These are phyloP conservation scores for Brienomyrus longianalis DNA, from an alignment of 2,113 vertebrate species.

Conservation along the genomic window DNA sequence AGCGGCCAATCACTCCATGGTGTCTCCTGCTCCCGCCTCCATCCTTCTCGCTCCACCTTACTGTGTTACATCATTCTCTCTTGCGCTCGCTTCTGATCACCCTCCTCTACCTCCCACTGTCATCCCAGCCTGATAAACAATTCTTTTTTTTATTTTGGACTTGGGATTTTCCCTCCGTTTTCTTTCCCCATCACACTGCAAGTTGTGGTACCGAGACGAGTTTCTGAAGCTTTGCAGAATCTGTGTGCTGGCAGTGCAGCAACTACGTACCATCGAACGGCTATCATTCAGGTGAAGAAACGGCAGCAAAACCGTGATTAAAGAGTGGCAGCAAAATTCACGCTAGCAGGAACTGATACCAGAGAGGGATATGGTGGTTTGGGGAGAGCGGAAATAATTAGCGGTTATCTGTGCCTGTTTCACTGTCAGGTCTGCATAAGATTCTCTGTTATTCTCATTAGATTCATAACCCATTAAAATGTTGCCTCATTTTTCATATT, in stretches of 20 bases:
- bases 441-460: conserved; percentile 62
- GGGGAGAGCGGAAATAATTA: conserved; percentile 54
- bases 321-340: conserved; percentile 12
- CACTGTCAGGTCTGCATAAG: conserved; percentile 54
- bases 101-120: neutral
- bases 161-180: neutral
- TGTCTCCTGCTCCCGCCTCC: neutral
- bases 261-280: neutral
- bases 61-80: neutral
- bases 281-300: neutral
- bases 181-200: neutral
- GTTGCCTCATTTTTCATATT: conserved; percentile 48
- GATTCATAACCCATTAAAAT: conserved; percentile 62
- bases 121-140: neutral
- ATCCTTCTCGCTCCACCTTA: neutral
- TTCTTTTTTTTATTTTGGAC: neutral
- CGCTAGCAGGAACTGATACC: conserved; percentile 35
- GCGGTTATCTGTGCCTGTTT: conserved; percentile 61
- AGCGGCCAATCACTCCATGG: neutral
- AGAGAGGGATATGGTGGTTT: conserved; percentile 37
- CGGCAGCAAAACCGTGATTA: neutral
- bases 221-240: neutral
- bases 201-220: neutral
- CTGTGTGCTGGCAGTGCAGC: neutral
- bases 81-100: neutral